phyloP scores from a whole-genome alignment of 1,140 invertebrate genomes.

The Bradysia coprophila region DNA sequence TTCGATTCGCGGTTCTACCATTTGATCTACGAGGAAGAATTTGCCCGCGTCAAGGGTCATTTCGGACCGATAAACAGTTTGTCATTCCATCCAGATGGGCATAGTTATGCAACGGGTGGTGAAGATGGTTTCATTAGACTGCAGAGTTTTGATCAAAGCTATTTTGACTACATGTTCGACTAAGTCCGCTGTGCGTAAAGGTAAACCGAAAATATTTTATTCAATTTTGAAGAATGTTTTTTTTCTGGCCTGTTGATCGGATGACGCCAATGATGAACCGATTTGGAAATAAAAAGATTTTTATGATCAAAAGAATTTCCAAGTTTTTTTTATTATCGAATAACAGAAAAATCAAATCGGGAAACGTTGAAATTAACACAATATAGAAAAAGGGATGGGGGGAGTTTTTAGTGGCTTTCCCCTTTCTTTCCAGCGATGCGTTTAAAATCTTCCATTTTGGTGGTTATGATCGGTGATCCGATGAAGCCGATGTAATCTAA shows the following conservation, averaged over 20 bases:
- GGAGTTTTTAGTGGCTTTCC: constrained; percentile 54
- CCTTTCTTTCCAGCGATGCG: constrained; percentile 84
- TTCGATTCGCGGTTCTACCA: constrained; percentile 98
- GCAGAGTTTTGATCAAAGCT: constrained; percentile 89
- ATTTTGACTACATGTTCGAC: constrained; percentile 95
- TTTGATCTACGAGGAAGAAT: constrained; percentile 98
- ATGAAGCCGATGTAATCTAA: constrained; percentile 73
- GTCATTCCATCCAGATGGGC: constrained; percentile 95
- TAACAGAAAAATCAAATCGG: too few species aligned
- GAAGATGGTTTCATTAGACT: constrained; percentile 97
- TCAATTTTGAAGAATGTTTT: too few species aligned
- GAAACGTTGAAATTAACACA: too few species aligned
- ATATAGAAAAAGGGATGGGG: background rate
- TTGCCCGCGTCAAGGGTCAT: constrained; percentile 94
- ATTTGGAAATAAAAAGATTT: too few species aligned
- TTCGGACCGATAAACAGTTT: constrained; percentile 99
- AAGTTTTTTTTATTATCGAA: too few species aligned
- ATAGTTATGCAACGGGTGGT: constrained; percentile 89
- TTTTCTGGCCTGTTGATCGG: too few species aligned
- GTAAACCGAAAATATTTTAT: background rate
- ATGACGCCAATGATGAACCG: too few species aligned
- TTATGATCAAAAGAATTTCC: too few species aligned
- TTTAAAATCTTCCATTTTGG: constrained; percentile 92
- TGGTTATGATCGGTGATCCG: constrained; percentile 75
- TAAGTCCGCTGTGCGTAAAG: constrained; percentile 25